Percentiles rank a stretch among this genome's conserved stretches.
Conservation (phyloP, 64 coral and sea anemone species). For the Stichodactyla mertensii region DNA sequence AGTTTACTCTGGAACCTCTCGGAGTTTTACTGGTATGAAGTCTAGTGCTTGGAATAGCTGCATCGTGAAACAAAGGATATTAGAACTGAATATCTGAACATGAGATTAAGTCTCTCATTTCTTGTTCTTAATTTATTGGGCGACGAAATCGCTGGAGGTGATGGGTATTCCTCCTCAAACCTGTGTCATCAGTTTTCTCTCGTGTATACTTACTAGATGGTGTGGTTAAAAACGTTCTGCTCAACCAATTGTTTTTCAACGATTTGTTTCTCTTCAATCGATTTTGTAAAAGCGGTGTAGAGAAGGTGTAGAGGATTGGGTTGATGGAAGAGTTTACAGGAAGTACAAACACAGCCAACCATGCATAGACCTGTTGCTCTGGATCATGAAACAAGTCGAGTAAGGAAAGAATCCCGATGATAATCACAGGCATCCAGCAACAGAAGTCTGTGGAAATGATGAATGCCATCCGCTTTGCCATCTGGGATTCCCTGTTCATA, state of each 20-base stretch:
- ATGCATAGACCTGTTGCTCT: conserved; percentile 24
- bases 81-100: no score
- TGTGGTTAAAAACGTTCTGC: neutral
- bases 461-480: conserved; percentile 36
- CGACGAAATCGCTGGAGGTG: no score
- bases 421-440: conserved; percentile 40
- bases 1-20: neutral
- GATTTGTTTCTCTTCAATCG: neutral
- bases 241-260: neutral
- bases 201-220: neutral
- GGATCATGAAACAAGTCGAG: conserved; percentile 32
- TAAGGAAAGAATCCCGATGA: conserved; percentile 34
- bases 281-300: neutral
- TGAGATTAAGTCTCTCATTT: no score
- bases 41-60: neutral
- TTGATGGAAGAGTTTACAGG: conserved; percentile 39
- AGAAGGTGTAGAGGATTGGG: conserved; percentile 27
- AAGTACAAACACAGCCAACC: conserved; percentile 47
- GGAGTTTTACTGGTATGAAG: neutral
- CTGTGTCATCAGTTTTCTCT: no score
- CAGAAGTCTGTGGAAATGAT: conserved; percentile 14
- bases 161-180: no score
- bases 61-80: neutral
- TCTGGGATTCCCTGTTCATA: conserved; percentile 26
- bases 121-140: no score